These are phyloP conservation scores for Lacanobia oleracea DNA, from an alignment of 2,888 invertebrate species.

Conservation along the genomic window DNA sequence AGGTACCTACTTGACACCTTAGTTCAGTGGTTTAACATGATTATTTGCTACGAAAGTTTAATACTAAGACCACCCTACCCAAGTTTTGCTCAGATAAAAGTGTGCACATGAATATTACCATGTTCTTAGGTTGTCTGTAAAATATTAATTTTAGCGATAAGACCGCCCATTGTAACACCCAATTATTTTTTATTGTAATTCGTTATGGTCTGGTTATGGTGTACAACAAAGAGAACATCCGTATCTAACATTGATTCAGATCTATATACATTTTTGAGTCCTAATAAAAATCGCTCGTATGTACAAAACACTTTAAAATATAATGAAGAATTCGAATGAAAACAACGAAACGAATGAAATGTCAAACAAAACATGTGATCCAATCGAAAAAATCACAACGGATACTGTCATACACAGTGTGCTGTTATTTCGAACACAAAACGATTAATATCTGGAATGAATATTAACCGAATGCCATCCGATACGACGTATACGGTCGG, in stretches of 20 bases:
- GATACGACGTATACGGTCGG: slow-evolving; percentile 66
- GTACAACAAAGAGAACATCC: too few species aligned
- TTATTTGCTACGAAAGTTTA: slow-evolving; percentile 9
- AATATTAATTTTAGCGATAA: too few species aligned
- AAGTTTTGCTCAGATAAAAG: neutral
- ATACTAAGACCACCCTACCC: neutral
- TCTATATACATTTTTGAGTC: slow-evolving; percentile 6
- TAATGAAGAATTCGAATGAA: slow-evolving; percentile 45
- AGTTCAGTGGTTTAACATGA: slow-evolving; percentile 25
- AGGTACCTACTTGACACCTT: neutral
- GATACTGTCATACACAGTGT: slow-evolving; percentile 50
- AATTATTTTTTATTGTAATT: too few species aligned
- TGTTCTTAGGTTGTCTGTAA: neutral
- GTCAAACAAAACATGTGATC: slow-evolving; percentile 52
- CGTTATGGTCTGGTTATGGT: too few species aligned
- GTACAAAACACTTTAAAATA: slow-evolving; percentile 41
- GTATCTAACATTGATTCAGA: neutral
- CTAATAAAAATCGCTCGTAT: slow-evolving; percentile 24
- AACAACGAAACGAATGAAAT: slow-evolving; percentile 49
- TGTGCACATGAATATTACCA: neutral
- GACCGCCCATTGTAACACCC: too few species aligned
- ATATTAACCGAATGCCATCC: slow-evolving; percentile 65
- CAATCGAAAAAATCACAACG: slow-evolving; percentile 53
- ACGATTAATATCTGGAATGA: slow-evolving; percentile 73
- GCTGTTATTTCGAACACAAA: slow-evolving; percentile 68